Evolutionary conservation across 2,113 vertebrate genomes (phyloP).

Genomic region (Cryptoleucopteryx plumbea): DNA sequence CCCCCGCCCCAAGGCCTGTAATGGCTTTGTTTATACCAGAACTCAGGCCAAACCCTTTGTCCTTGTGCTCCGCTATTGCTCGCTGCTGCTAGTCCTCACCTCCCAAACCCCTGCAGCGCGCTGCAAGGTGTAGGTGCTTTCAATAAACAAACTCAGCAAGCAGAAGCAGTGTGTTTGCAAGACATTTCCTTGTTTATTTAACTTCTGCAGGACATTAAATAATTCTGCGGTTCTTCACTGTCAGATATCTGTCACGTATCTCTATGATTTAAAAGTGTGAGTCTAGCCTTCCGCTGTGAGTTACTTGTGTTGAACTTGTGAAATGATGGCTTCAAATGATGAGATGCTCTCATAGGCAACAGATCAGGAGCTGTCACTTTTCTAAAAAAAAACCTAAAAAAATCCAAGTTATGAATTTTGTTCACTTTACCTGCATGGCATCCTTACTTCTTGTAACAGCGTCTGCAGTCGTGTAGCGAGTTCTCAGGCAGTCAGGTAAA

Average conservation of each 20-base stretch:
- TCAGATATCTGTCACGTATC: background rate
- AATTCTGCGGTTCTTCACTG: background rate
- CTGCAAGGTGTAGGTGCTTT: background rate
- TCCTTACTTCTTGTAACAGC: background rate
- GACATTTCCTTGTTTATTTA: background rate
- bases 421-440: background rate
- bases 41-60: background rate
- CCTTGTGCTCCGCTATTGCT: background rate
- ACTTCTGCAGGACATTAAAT: background rate
- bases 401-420: background rate
- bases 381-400: background rate
- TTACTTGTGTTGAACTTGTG: background rate
- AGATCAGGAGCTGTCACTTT: background rate
- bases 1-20: rapidly evolving
- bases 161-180: background rate
- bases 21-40: background rate
- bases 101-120: background rate
- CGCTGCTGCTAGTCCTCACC: background rate
- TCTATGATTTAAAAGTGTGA: background rate
- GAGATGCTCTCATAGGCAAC: background rate
- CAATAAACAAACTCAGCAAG: background rate
- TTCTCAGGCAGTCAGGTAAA: background rate
- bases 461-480: rapidly evolving
- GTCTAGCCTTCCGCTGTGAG: background rate
- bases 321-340: background rate